phyloP scores from a whole-genome alignment of 2,113 vertebrate species.

The Asarcornis scutulata region DNA sequence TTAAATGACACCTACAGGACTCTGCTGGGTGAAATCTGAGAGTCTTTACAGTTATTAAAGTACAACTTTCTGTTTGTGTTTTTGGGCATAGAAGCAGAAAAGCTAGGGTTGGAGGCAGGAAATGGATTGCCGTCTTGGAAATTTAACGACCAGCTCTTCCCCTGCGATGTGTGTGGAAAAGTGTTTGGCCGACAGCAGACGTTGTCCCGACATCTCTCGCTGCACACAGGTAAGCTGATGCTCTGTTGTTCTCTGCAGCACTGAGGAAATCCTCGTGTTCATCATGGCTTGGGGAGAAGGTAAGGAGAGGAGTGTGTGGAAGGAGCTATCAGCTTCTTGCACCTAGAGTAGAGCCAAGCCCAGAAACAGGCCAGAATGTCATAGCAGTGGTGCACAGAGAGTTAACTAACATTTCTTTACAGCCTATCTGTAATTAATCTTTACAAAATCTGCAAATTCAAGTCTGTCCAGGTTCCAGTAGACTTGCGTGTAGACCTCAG shows the following conservation, averaged over 20 bases:
- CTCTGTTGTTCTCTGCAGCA: not conserved
- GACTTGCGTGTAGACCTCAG: not conserved
- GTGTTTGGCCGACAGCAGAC: slow-evolving; percentile 98
- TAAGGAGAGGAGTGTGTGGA: not conserved
- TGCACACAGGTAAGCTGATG: slow-evolving; percentile 90
- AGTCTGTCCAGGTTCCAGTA: not conserved
- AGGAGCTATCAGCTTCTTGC: not conserved
- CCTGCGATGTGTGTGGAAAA: slow-evolving; percentile 95
- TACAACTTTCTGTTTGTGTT: not conserved
- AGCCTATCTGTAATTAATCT: not conserved
- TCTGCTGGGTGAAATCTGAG: not conserved
- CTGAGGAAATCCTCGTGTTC: not conserved
- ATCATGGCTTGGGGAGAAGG: not conserved
- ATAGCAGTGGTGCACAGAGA: not conserved
- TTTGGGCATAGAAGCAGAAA: slow-evolving; percentile 85
- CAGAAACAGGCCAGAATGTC: not conserved
- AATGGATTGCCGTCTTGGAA: slow-evolving; percentile 92
- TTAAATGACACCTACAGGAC: not conserved
- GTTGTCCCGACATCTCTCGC: slow-evolving; percentile 92
- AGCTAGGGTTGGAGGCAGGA: slow-evolving; percentile 86
- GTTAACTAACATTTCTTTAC: not conserved
- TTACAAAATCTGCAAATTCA: not conserved
- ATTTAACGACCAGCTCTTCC: slow-evolving; percentile 93
- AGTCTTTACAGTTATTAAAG: slow-evolving; percentile 9
- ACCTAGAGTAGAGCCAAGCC: accelerated